These are phyloP conservation scores for Stramonita haemastoma DNA, from an alignment of 2,888 invertebrate species.

Conservation along the genomic window DNA sequence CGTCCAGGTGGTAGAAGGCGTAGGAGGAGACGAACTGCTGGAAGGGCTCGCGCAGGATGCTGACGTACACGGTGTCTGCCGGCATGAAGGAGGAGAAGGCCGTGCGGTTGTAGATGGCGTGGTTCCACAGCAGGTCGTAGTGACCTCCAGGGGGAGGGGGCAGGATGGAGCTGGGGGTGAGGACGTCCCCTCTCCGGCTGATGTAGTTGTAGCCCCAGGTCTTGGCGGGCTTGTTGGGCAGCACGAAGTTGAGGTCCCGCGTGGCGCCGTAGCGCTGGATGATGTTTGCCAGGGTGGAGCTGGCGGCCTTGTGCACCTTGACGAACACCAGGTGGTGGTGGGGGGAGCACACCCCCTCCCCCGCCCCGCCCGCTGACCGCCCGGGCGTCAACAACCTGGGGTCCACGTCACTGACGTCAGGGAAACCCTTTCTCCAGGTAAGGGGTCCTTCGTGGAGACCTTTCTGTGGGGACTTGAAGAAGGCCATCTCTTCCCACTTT, in stretches of 20 bases:
- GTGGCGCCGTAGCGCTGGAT: constrained; percentile 59
- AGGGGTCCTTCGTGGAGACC: not conserved
- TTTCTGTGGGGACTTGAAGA: not conserved
- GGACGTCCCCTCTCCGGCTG: constrained; percentile 51
- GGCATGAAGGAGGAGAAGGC: constrained; percentile 54
- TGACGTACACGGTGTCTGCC: constrained; percentile 49
- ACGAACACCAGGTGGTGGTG: constrained; percentile 50
- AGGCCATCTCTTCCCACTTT: not conserved
- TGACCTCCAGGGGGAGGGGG: constrained; percentile 54
- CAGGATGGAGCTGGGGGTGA: constrained; percentile 52
- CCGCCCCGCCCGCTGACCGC: not conserved
- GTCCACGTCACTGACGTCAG: constrained; percentile 16
- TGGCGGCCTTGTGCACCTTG: constrained; percentile 68
- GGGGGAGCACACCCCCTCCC: not conserved
- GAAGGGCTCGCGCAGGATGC: constrained; percentile 56
- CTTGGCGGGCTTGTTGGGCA: constrained; percentile 54
- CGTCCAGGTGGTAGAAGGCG: constrained; percentile 45
- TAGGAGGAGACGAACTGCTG: constrained; percentile 54
- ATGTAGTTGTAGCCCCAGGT: constrained; percentile 52
- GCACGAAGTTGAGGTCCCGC: constrained; percentile 57
- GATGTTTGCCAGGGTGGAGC: constrained; percentile 66
- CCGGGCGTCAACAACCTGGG: not conserved
- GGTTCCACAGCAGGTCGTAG: constrained; percentile 65
- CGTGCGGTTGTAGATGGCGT: constrained; percentile 60
- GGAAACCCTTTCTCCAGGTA: no score